Conservation (phyloP, 1,140 invertebrate species). For the Cyphomyrmex costatus region DNA sequence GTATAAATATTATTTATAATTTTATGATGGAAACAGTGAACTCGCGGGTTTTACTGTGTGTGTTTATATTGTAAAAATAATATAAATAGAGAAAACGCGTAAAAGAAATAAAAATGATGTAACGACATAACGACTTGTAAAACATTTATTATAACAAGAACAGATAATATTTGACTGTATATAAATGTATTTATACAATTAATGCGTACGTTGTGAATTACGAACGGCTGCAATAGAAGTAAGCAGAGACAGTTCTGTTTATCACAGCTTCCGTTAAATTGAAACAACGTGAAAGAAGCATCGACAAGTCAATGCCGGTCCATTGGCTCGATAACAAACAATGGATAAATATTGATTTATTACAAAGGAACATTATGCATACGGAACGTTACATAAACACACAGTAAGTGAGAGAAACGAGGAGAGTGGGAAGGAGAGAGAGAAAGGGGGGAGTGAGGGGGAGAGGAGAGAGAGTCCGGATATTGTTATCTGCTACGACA, state of each 20-base stretch:
- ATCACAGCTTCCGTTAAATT: conserved; percentile 14
- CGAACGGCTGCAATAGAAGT: neutral
- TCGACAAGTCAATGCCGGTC: neutral
- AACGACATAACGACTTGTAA: neutral
- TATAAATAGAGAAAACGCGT: conserved; percentile 4
- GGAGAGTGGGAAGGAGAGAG: neutral
- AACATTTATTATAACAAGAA: conserved; percentile 10
- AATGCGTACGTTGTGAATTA: neutral
- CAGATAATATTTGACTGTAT: conserved; percentile 5
- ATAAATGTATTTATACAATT: neutral
- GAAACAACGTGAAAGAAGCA: conserved; percentile 30
- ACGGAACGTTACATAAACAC: neutral
- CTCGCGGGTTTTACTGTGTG: neutral
- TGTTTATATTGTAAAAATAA: conserved; percentile 35
- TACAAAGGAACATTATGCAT: conserved; percentile 18
- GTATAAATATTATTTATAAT: too few species aligned
- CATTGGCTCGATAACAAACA: conserved; percentile 21
- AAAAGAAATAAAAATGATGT: conserved; percentile 15
- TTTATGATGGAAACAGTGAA: neutral
- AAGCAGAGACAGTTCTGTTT: neutral
- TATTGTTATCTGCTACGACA: neutral
- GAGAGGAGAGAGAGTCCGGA: neutral
- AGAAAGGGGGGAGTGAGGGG: neutral
- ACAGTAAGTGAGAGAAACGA: neutral
- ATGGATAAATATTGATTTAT: conserved; percentile 55